These are phyloP conservation scores for Pseudoips prasinana DNA, from an alignment of 2,888 invertebrate species.

Conservation along the genomic window DNA sequence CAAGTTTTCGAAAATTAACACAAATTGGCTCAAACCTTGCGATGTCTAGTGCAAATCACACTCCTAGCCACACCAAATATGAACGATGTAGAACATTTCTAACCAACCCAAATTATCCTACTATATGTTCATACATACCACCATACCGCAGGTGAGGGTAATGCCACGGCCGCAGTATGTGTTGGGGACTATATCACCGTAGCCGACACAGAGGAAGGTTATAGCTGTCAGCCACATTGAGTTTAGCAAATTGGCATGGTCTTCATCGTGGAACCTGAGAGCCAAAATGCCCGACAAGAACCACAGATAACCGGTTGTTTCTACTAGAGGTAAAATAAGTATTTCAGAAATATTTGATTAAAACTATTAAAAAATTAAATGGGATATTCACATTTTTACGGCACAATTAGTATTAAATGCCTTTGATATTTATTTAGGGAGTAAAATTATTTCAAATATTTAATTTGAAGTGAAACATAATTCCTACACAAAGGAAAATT, in stretches of 20 bases:
- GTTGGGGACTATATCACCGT: conserved; percentile 99
- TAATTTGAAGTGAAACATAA: conserved; percentile 23
- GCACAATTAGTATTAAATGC: conserved; percentile 17
- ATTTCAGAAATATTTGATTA: conserved; percentile 16
- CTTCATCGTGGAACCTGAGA: conserved; percentile 97
- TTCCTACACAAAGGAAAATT: conserved; percentile 48
- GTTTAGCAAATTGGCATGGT: conserved; percentile 99
- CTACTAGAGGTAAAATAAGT: conserved; percentile 32
- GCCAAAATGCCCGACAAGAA: conserved; percentile 81
- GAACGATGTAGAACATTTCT: conserved; percentile 36
- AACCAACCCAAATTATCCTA: conserved; percentile 65
- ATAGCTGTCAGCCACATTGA: conserved; percentile 99
- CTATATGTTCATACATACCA: conserved; percentile 89
- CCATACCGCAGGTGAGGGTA: conserved; percentile 99
- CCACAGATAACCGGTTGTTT: conserved; percentile 71
- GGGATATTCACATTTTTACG: conserved; percentile 9
- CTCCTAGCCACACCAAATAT: conserved; percentile 38
- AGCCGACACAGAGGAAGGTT: conserved; percentile 99
- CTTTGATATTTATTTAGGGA: conserved; percentile 8
- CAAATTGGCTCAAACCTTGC: conserved; percentile 43
- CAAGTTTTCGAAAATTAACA: conserved; percentile 41
- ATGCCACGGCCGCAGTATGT: conserved; percentile 99
- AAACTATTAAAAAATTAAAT: no score
- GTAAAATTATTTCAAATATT: conserved; percentile 7
- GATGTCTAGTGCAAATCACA: conserved; percentile 43